phyloP scores from a whole-genome alignment of 2,888 invertebrate genomes.

The Sarcophaga caerulescens region DNA sequence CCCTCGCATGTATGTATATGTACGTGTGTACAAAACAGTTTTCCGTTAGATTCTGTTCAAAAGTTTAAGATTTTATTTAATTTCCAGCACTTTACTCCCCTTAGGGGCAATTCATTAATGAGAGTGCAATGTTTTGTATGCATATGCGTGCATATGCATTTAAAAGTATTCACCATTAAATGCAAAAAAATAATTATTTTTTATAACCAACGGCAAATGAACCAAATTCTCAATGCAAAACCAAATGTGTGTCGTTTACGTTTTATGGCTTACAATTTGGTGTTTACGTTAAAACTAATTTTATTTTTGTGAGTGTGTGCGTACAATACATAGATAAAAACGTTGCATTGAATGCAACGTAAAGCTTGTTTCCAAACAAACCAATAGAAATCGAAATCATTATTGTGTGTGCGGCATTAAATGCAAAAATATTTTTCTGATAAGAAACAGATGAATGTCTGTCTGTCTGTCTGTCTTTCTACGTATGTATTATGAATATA shows the following conservation, averaged over 20 bases:
- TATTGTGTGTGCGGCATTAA: slow-evolving; percentile 38
- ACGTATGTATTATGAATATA: not conserved
- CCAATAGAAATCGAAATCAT: slow-evolving; percentile 43
- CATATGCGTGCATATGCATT: not conserved
- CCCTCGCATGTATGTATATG: not conserved
- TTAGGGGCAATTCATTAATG: not conserved
- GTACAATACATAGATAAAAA: not conserved
- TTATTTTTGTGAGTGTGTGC: not conserved
- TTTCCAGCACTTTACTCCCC: not conserved
- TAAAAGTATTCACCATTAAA: too few species aligned
- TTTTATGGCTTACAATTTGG: too few species aligned
- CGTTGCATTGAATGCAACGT: not conserved
- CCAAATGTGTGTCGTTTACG: too few species aligned
- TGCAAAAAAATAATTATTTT: not conserved
- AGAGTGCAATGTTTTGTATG: not conserved
- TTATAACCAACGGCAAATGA: not conserved
- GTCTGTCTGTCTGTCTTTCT: not conserved
- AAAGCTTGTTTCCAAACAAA: not conserved
- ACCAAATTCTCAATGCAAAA: not conserved
- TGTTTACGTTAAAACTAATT: not conserved
- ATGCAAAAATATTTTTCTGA: slow-evolving; percentile 35
- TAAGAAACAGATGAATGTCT: slow-evolving; percentile 17
- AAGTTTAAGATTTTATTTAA: not conserved
- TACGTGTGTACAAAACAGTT: too few species aligned
- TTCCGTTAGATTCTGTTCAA: too few species aligned